Evolutionary conservation across 2,113 vertebrate genomes (phyloP).

Genomic region (Caranx melampygus): DNA sequence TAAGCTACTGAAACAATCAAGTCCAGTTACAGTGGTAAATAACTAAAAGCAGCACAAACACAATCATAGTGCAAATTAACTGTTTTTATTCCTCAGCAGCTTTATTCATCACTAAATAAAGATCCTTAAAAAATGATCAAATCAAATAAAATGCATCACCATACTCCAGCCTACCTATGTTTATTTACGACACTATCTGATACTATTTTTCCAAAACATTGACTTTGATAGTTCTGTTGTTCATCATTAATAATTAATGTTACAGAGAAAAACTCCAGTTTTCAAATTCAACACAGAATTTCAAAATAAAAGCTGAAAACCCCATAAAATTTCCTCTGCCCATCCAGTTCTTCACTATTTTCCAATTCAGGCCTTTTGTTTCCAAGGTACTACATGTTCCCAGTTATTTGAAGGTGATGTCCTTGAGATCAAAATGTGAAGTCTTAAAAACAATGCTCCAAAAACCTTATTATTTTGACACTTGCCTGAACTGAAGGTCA

Average conservation of each 20-base stretch:
- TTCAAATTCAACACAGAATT: not conserved
- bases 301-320: too few relatives aligned
- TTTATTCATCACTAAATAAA: too few relatives aligned
- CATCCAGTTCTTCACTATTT: not conserved
- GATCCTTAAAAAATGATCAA: too few relatives aligned
- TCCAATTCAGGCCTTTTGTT: not conserved
- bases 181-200: too few relatives aligned
- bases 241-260: not conserved
- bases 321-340: not conserved
- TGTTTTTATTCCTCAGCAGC: too few relatives aligned
- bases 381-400: not conserved
- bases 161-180: too few relatives aligned
- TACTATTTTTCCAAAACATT: not conserved
- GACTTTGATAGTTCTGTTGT: not conserved
- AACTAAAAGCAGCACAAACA: not conserved
- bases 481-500: too few relatives aligned
- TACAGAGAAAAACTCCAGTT: not conserved
- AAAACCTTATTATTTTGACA: too few relatives aligned
- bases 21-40: not conserved
- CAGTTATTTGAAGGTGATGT: too few relatives aligned
- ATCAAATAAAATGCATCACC: too few relatives aligned
- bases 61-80: too few relatives aligned
- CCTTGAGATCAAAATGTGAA: not conserved
- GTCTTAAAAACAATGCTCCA: too few relatives aligned
- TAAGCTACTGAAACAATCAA: slow-evolving; percentile 21